Evolutionary conservation across 2,888 invertebrate genomes (phyloP).

Genomic region (Busseola fusca): DNA sequence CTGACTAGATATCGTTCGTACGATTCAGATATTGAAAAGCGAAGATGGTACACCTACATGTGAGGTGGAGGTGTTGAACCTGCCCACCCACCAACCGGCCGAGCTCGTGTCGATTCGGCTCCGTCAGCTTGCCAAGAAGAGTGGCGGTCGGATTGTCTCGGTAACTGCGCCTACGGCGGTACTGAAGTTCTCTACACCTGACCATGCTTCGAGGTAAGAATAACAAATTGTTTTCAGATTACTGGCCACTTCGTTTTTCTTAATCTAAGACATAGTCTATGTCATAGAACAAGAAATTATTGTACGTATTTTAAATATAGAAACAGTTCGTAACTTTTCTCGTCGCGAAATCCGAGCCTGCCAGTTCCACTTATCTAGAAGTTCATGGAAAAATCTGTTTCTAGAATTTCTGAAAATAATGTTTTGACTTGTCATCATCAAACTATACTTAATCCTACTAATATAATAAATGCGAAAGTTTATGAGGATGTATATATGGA

Average conservation of each 20-base stretch:
- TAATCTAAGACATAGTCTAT: neutral
- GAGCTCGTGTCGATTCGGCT: slow-evolving; percentile 90
- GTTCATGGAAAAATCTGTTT: neutral
- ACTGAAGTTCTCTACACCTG: slow-evolving; percentile 91
- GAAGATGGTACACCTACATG: slow-evolving; percentile 80
- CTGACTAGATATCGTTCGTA: slow-evolving; percentile 5
- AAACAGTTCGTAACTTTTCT: neutral
- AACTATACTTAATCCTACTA: neutral
- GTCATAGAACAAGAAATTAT: neutral
- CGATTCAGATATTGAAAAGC: slow-evolving; percentile 67
- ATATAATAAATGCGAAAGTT: too few species aligned
- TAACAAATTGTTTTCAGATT: slow-evolving; percentile 23
- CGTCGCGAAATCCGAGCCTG: neutral
- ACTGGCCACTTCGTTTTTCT: neutral
- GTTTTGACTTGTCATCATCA: neutral
- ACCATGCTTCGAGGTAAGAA: slow-evolving; percentile 91
- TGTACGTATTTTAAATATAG: slow-evolving; percentile 2
- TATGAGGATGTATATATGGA: too few species aligned
- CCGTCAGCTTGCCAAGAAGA: slow-evolving; percentile 92
- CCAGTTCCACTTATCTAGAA: neutral
- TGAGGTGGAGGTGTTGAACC: slow-evolving; percentile 91
- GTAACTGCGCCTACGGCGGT: slow-evolving; percentile 91
- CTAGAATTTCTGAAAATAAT: neutral
- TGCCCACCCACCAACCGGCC: slow-evolving; percentile 90
- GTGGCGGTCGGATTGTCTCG: slow-evolving; percentile 93